These are phyloP conservation scores for Zaprionus nigranus DNA, from an alignment of 1,140 invertebrate genomes.

Conservation along the genomic window DNA sequence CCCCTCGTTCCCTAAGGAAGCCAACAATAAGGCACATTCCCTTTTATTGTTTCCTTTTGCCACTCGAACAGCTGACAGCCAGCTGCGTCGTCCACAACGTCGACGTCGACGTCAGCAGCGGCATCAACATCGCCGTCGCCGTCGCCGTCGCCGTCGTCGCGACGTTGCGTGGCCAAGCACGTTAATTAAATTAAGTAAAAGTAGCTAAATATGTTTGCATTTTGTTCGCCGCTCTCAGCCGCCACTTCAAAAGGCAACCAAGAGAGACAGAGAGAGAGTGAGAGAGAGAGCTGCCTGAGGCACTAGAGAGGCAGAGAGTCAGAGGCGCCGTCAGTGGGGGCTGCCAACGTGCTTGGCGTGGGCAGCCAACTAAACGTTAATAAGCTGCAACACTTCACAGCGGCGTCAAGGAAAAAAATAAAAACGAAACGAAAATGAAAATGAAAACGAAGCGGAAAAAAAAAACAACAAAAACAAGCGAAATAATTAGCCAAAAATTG, in stretches of 20 bases:
- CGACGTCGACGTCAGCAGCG: slow-evolving; percentile 1
- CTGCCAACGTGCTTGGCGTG: background rate
- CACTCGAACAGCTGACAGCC: slow-evolving; percentile 77
- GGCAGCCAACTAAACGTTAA: slow-evolving; percentile 27
- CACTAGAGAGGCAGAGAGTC: background rate
- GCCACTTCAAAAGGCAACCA: background rate
- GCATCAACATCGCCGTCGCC: slow-evolving; percentile 2
- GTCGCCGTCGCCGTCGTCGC: background rate
- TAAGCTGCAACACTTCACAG: slow-evolving; percentile 19
- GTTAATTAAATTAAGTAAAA: slow-evolving; percentile 83
- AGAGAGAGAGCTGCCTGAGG: background rate
- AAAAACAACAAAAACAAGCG: background rate
- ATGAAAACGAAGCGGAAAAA: background rate
- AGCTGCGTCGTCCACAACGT: slow-evolving; percentile 33
- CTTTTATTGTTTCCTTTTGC: slow-evolving; percentile 69
- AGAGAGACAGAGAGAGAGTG: background rate
- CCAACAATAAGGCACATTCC: slow-evolving; percentile 77
- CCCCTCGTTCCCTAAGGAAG: slow-evolving; percentile 61
- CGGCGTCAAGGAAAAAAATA: slow-evolving; percentile 6
- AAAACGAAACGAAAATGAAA: slow-evolving; percentile 4
- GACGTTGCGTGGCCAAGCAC: slow-evolving; percentile 59
- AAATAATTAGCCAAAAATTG: slow-evolving; percentile 9
- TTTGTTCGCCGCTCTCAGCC: slow-evolving; percentile 19
- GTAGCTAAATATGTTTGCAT: slow-evolving; percentile 78
- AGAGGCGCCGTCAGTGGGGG: background rate